phyloP scores from a whole-genome alignment of 2,797 vertebrate genomes.

The Pangasius sanitwongsei region DNA sequence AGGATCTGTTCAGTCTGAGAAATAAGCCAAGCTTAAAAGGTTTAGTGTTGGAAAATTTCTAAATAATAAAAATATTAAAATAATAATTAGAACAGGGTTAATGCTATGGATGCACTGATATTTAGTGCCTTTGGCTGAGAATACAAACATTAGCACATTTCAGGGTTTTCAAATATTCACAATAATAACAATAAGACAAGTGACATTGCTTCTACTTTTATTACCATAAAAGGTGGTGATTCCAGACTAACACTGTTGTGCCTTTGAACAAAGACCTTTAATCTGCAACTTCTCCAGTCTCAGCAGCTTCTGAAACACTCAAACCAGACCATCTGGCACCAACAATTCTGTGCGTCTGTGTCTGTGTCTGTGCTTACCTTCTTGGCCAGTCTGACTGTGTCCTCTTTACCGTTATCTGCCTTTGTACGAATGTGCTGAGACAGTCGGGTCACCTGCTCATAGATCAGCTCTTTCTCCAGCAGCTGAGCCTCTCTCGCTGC shows the following conservation, averaged over 20 bases:
- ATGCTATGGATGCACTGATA: background rate
- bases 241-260: background rate
- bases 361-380: conserved; percentile 75
- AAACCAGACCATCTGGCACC: no score
- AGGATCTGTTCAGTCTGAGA: background rate
- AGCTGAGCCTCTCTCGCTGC: conserved; percentile 80
- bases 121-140: background rate
- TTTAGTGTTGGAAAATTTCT: no score
- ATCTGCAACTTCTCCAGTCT: background rate
- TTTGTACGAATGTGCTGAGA: conserved; percentile 69
- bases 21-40: no score
- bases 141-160: background rate
- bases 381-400: conserved; percentile 77
- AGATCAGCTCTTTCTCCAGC: conserved; percentile 84
- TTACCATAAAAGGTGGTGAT: background rate
- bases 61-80: no score
- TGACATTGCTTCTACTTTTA: background rate
- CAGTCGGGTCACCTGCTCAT: conserved; percentile 80
- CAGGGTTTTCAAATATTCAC: background rate
- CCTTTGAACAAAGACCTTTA: background rate
- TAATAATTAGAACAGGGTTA: background rate
- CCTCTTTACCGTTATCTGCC: conserved; percentile 73
- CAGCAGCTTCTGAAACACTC: no score
- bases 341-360: background rate
- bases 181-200: background rate